A percentile compares a stretch with the other conserved stretches of the same genome.
Conservation (phyloP, 2,888 invertebrate genomes). For the Allolobophora icterica region DNA sequence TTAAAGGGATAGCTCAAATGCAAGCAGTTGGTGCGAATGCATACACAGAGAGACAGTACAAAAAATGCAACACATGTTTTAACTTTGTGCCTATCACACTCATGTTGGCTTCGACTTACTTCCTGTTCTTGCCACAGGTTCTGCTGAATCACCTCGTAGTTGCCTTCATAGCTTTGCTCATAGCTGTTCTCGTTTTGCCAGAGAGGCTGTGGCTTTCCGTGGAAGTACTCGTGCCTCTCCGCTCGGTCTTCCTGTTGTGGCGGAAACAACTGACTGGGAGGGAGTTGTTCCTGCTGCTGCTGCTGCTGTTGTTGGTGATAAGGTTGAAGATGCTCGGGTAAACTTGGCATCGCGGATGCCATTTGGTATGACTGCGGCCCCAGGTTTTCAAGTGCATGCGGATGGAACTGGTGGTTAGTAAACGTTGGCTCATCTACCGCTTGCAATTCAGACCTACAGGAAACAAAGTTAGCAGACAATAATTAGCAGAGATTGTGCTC, state of each 20-base stretch:
- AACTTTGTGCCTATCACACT: not conserved
- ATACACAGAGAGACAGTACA: too few relatives aligned
- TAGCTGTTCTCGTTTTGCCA: not conserved
- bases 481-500: not conserved
- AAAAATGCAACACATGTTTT: too few relatives aligned
- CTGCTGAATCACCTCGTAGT: not conserved
- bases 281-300: not conserved
- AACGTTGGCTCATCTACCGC: not conserved
- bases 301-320: slow-evolving; percentile 11
- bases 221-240: not conserved
- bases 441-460: not conserved
- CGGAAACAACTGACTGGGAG: not conserved
- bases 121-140: not conserved
- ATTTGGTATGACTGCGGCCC: not conserved
- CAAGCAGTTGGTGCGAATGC: too few relatives aligned
- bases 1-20: too few relatives aligned
- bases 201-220: not conserved
- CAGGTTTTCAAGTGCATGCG: not conserved
- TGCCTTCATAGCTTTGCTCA: not conserved
- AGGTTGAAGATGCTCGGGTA: not conserved
- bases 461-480: not conserved
- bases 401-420: not conserved
- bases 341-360: not conserved
- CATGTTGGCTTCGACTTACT: not conserved
- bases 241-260: not conserved